Conservation (phyloP, 2,797 vertebrate species). For the Tragopan temminckii region DNA sequence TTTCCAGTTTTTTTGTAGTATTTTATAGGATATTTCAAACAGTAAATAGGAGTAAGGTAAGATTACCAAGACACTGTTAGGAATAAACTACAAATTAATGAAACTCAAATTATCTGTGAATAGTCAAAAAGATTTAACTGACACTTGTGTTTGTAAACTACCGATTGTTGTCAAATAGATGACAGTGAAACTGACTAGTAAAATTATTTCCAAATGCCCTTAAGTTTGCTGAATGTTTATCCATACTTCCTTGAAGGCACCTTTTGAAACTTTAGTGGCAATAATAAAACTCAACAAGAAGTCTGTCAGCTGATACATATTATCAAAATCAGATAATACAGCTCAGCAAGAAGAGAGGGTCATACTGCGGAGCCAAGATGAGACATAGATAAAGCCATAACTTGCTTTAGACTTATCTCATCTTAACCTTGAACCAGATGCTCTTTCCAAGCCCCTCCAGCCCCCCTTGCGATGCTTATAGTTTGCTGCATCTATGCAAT, state of each 20-base stretch:
- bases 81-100: neutral
- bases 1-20: neutral
- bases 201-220: neutral
- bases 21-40: neutral
- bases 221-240: constrained; percentile 1
- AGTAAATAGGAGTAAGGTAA: neutral
- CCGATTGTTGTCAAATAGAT: neutral
- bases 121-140: neutral
- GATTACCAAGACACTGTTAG: neutral
- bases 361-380: neutral
- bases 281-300: constrained; percentile 37
- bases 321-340: constrained; percentile 61
- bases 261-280: constrained; percentile 37
- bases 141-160: neutral
- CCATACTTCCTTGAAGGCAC: neutral
- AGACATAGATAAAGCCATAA: constrained; percentile 48
- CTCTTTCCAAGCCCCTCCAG: neutral
- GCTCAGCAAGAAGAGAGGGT: constrained; percentile 16
- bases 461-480: fast-evolving
- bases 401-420: constrained; percentile 60
- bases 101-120: neutral
- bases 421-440: constrained; percentile 54
- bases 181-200: neutral
- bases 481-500: neutral
- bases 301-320: constrained; percentile 44